Conservation (phyloP, 1,140 invertebrate genomes). For the Centruroides sculpturatus region DNA sequence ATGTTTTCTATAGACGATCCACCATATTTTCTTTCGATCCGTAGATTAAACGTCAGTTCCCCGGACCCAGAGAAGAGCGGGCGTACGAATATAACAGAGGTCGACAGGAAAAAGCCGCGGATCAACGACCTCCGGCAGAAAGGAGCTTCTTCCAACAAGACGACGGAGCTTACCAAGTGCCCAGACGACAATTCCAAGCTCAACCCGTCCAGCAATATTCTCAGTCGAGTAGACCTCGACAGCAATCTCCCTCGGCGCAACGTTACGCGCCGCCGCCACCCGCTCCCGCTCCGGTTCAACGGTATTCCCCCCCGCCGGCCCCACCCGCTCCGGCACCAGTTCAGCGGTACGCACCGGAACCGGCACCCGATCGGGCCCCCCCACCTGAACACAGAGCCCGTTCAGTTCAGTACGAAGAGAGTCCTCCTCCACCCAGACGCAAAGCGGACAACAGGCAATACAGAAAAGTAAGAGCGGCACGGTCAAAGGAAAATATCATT, state of each 20-base stretch:
- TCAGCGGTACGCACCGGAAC: background rate
- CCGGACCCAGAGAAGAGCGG: slow-evolving; percentile 8
- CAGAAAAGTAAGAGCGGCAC: background rate
- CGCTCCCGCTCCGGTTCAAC: background rate
- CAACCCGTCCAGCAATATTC: slow-evolving; percentile 5
- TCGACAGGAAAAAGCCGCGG: background rate
- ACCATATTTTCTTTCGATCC: no score
- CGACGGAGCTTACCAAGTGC: slow-evolving; percentile 1
- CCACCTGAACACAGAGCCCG: background rate
- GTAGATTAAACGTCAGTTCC: slow-evolving; percentile 12
- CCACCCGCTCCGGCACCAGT: background rate
- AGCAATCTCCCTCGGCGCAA: no score
- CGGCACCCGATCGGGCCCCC: background rate
- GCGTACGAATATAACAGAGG: background rate
- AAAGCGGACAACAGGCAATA: background rate
- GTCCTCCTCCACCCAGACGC: background rate
- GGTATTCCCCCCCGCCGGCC: background rate
- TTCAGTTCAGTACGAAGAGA: background rate
- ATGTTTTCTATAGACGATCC: no score
- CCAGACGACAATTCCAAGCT: slow-evolving; percentile 1
- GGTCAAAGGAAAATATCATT: background rate
- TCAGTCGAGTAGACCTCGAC: background rate
- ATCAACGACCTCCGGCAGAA: background rate
- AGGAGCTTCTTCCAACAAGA: background rate
- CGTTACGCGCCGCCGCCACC: background rate